Percentiles rank a stretch among this genome's conserved stretches.
Conservation (phyloP, 2,888 invertebrate species). For the Mechanitis mazaeus region DNA sequence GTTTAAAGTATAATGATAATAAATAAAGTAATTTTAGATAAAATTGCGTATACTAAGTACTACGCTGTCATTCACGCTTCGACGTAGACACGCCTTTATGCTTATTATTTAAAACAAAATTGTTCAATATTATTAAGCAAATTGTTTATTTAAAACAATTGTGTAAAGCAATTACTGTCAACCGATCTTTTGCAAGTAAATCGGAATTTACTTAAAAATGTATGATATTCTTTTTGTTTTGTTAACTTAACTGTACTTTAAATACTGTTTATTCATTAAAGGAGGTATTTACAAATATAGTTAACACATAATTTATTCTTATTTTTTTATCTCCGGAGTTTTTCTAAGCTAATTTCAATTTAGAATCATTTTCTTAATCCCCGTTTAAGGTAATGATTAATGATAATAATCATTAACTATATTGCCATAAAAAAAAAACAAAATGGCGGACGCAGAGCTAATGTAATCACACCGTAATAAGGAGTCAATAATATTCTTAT, state of each 20-base stretch:
- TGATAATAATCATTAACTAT: neutral
- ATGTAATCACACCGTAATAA: slow-evolving; percentile 2
- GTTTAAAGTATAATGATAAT: neutral
- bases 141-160: slow-evolving; percentile 19
- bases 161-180: slow-evolving; percentile 14
- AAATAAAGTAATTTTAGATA: neutral
- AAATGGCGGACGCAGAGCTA: neutral
- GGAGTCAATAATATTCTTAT: neutral
- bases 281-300: neutral
- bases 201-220: neutral
- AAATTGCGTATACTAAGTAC: neutral
- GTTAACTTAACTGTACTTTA: slow-evolving; percentile 1
- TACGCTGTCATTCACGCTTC: slow-evolving; percentile 7
- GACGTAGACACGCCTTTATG: neutral
- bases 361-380: too few species aligned
- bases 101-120: slow-evolving; percentile 2
- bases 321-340: neutral
- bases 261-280: neutral
- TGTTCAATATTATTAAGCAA: slow-evolving; percentile 1
- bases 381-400: neutral
- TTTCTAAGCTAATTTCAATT: too few species aligned
- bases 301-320: neutral
- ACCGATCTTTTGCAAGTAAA: slow-evolving; percentile 4
- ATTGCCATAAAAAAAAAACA: neutral
- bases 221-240: neutral